Conservation (phyloP, 2,113 vertebrate genomes). For the Condylura cristata region DNA sequence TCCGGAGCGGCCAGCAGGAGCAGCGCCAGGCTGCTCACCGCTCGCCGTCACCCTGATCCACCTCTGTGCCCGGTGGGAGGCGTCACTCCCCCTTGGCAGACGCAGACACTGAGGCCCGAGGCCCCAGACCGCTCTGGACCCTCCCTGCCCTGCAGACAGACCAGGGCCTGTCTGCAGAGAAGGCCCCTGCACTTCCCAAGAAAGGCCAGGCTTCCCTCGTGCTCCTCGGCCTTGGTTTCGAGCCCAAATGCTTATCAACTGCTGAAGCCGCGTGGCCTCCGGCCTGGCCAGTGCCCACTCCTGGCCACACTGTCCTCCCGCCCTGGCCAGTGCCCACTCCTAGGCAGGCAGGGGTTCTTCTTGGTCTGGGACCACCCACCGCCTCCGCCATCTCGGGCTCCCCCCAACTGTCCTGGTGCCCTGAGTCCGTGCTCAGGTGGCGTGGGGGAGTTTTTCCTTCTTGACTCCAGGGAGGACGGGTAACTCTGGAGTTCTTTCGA, state of each 20-base stretch:
- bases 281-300: background rate
- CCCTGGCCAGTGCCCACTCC: background rate
- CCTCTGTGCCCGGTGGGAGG: too few relatives aligned
- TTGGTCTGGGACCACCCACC: background rate
- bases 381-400: background rate
- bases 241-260: background rate
- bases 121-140: too few relatives aligned
- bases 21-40: rapidly evolving
- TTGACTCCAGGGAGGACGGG: background rate
- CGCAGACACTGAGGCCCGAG: background rate
- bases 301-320: background rate
- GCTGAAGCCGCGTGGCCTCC: background rate
- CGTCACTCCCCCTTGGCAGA: background rate
- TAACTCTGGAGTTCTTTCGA: background rate
- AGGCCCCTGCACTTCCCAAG: too few relatives aligned
- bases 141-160: too few relatives aligned
- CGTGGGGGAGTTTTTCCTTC: background rate
- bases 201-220: too few relatives aligned
- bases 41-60: background rate
- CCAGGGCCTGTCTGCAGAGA: too few relatives aligned
- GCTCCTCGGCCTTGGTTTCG: background rate
- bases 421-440: background rate
- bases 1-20: background rate
- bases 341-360: background rate
- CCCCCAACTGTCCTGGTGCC: background rate